Base-by-base conservation (phyloP, 2,797 vertebrate genomes). In the Florisuga fusca region DNA sequence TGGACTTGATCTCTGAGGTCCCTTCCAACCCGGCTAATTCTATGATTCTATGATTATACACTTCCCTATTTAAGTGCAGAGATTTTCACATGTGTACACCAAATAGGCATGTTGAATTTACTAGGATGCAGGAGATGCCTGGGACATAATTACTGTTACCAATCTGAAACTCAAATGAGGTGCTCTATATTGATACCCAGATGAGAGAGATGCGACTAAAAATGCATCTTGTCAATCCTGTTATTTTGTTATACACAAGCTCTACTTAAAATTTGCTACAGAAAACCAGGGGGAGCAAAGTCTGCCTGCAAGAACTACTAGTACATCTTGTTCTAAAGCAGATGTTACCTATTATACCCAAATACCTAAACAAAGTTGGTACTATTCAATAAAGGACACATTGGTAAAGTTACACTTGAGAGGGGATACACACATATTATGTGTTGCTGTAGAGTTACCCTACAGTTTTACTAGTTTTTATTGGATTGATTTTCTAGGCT, bases 281-380 rank as follows among this genome's bases (percentile, higher is more conserved):
- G 76, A 80, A 34, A 84, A 20, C 23, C 27, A 79, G 68, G 83
- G 81, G 45, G 55, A 72, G 13, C 46, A 29, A 61, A 77, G 46
- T 72, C 73, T 81, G 69, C 50, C 76, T 68, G 76, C 38, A 72
- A 77, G 80, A 58, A 81, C 25, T 58, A 36, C 80, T 83, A 67
- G 36, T 77, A 75, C 41, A 27, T 66, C 89, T 88, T 94, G 79
- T 84, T 92, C 62, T 84, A 81, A 88, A 94, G 76, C 85, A 95
- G 96, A 95, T 94, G 89, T 61, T 93, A 53, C 41, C 12, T 54
- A 81, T 91, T 94, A 90, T 31, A 41, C 38, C 38, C 14, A 41
- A 41, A 41, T 41, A 41, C 38, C 38, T 89, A 62, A 93, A 67
- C 20, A 20, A 55, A 46, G 46, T 38, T 41, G 21, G 31, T 29